Base-by-base conservation (phyloP, 2,797 vertebrate genomes). In the Triplophysa yarkandensis region DNA sequence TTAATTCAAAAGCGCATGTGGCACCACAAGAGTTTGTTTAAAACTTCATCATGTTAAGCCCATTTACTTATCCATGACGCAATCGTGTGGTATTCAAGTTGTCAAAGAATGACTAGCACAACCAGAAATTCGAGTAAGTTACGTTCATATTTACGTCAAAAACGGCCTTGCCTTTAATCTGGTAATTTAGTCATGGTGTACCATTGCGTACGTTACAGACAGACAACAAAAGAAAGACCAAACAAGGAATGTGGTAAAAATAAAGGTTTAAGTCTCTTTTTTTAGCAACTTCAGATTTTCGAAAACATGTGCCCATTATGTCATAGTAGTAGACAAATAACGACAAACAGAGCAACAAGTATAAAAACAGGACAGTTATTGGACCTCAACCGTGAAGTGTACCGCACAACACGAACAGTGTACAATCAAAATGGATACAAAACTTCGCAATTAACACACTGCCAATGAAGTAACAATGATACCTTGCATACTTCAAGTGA, bases 211-310 rank as follows among this genome's bases (percentile, higher is more conserved):
- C n/a, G n/a, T n/a, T 9, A 39, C 36, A 39, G 36, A 9, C 36
- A 39, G 10, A 54, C 16, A 21, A 44, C 5, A 21, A 55, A 34
- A 55, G 14, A 62, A 28, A 39, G 75, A 36, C 86, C 81, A 78
- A 86, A 76, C 23, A 85, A 68, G 50, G 23, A 68, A 67, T 84
- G 87, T 92, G 91, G 88, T 92, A 92, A 93, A 91, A 92, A 92
- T 88, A 88, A 86, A 90, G 4, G 79, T 83, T 90, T 91, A 90
- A 91, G 89, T 74, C 80, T 88, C 85, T 86, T 85, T 77, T 86
- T 89, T 88, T 80, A 89, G 86, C 87, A 90, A 90, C 89, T 84
- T 83, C 71, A 85, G 79, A 30, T 82, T 88, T 77, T 90, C 87
- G 87, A 90, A 91, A 87, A 88, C 85, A 74, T 85, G 86, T 85